Percentiles rank a stretch among this genome's conserved stretches.
Conservation (phyloP, 2,797 vertebrate species). For the Psittacula derbiana region DNA sequence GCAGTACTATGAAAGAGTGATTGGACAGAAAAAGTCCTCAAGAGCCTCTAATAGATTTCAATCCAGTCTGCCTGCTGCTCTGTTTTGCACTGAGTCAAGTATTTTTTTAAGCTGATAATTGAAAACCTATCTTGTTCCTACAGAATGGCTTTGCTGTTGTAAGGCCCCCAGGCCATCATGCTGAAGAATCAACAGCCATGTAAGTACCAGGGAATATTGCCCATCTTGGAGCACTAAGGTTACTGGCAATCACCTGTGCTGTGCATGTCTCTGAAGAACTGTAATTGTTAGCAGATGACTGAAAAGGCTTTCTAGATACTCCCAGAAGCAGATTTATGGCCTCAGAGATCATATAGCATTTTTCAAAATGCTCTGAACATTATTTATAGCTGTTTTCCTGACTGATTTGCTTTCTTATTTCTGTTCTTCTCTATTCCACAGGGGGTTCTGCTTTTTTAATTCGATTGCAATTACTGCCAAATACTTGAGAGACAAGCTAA, state of each 20-base stretch:
- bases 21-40: constrained; percentile 17
- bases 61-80: constrained; percentile 19
- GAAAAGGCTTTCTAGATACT: constrained; percentile 87
- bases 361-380: constrained; percentile 83
- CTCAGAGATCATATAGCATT: constrained; percentile 89
- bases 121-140: constrained; percentile 77
- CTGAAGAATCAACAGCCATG: constrained; percentile 83
- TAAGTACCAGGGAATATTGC: constrained; percentile 81
- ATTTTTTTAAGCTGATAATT: constrained; percentile 63
- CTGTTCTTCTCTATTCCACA: constrained; percentile 83
- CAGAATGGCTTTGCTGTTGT: constrained; percentile 84
- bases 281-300: constrained; percentile 94
- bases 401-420: constrained; percentile 83
- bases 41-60: constrained; percentile 14
- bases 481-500: constrained; percentile 83
- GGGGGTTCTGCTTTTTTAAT: constrained; percentile 87
- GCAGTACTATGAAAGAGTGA: constrained; percentile 23
- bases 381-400: constrained; percentile 88
- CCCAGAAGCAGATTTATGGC: constrained; percentile 87
- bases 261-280: constrained; percentile 77
- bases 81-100: constrained; percentile 15
- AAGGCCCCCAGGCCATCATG: constrained; percentile 81
- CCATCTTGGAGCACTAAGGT: constrained; percentile 77
- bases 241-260: constrained; percentile 89
- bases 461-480: constrained; percentile 84